Evolutionary conservation across 2,888 invertebrate species (phyloP), one percentile per base, ranked within the genome.

Genomic region (Copidosoma aretas): DNA sequence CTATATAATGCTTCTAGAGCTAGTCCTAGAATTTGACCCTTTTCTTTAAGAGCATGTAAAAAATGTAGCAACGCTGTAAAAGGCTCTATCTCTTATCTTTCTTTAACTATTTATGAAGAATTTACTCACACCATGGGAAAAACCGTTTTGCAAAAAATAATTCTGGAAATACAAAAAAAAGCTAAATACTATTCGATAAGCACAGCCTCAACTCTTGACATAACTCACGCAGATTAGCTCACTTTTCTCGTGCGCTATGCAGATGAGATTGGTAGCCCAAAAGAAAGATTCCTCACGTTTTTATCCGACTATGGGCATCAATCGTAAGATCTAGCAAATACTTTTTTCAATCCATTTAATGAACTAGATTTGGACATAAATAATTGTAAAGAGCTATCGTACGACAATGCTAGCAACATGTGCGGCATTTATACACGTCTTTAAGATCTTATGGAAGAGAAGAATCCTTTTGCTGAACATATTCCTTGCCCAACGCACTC

Each of bases 71-170:
- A 79, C 65, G 67, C 69, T 53, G 78, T 78, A n/a, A 74, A 59
- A 63, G 78, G 77, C 10, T 65, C 61, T 17, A 73, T 72, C 19
- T 75, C 74, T 5, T 80, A 80, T 67, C 68, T 78, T 24, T 77
- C 77, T 12, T 75, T 73, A 71, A 77, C 76, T 49, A 70, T 76
- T 62, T 79, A 77, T 64, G 77, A 80, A 68, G 77, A 80, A 66
- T 74, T 80, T 61, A 78, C 78, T 73, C 43, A 59, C 52, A 67
- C 79, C 39, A 76, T 81, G 75, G 73, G 72, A 43, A 49, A 75
- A 46, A 75, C 75, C 75, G 72, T 77, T 51, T 68, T 71, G 21
- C 67, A 74, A 46, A 58, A 65, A 46, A 75, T 77, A 22, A 60
- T 64, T 10, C 49, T 60, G 14, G 74, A 73, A 57, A 70, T 72